phyloP scores from a whole-genome alignment of 2,797 vertebrate genomes.

The Spinibarbus caldwelli region DNA sequence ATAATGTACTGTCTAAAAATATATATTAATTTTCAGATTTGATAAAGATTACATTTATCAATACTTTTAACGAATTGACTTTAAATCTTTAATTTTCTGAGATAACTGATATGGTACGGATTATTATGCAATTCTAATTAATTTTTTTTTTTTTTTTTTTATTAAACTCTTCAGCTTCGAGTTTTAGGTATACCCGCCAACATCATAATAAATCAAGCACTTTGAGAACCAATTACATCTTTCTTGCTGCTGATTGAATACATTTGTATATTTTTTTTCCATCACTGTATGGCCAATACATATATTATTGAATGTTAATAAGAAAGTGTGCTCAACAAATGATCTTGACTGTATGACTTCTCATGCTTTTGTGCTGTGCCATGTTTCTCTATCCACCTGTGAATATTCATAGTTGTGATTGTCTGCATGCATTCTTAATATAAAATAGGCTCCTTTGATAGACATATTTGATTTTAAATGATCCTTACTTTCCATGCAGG shows the following conservation, averaged over 20 bases:
- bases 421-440: constrained; percentile 13
- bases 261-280: neutral
- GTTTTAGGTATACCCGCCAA: neutral
- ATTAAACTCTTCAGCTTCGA: neutral
- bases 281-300: neutral
- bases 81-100: neutral
- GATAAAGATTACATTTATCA: neutral
- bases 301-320: constrained; percentile 27
- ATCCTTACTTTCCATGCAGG: neutral
- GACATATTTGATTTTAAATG: constrained; percentile 10
- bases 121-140: neutral
- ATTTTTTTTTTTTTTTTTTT: too few relatives aligned
- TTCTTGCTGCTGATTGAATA: neutral
- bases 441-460: neutral
- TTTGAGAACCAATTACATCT: neutral
- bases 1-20: neutral
- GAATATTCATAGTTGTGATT: neutral
- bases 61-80: neutral
- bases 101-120: neutral
- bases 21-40: neutral
- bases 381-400: neutral
- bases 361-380: neutral
- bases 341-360: neutral
- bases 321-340: neutral
- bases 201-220: neutral